Evolutionary conservation across 2,113 vertebrate species (phyloP).

Genomic region (Notothenia rossii): DNA sequence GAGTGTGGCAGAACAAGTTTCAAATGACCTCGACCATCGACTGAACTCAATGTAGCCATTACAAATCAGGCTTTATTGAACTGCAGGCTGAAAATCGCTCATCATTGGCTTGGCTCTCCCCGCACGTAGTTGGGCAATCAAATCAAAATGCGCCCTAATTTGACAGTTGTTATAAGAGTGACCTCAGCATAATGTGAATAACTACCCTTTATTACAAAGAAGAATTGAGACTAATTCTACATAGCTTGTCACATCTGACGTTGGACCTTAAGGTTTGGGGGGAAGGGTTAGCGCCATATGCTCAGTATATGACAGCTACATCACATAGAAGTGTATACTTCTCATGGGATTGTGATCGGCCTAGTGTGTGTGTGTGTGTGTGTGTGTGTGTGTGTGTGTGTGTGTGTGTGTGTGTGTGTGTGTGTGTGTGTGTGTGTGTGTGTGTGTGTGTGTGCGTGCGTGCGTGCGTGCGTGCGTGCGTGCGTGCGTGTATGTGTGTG

Average conservation of each 20-base stretch:
- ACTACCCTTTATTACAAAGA: conserved; percentile 71
- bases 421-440: conserved; percentile 6
- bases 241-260: conserved; percentile 73
- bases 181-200: conserved; percentile 76
- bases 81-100: conserved; percentile 63
- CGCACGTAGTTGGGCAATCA: conserved; percentile 64
- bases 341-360: conserved; percentile 62
- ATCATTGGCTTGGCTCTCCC: conserved; percentile 54
- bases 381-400: conserved; percentile 29
- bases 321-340: conserved; percentile 67
- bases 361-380: conserved; percentile 12
- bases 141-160: conserved; percentile 76
- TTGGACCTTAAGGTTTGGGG: conserved; percentile 65
- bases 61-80: conserved; percentile 77
- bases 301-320: conserved; percentile 76
- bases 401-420: conserved; percentile 31
- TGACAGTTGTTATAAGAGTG: conserved; percentile 79
- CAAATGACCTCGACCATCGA: conserved; percentile 64
- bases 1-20: conserved; percentile 49
- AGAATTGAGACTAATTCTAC: conserved; percentile 80
- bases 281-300: conserved; percentile 74
- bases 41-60: conserved; percentile 67
- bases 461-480: no score
- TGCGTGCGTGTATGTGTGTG: no score
- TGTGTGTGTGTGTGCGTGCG: not conserved